Conservation (phyloP, 2,888 invertebrate genomes). For the Caenorhabditis uteleia region DNA sequence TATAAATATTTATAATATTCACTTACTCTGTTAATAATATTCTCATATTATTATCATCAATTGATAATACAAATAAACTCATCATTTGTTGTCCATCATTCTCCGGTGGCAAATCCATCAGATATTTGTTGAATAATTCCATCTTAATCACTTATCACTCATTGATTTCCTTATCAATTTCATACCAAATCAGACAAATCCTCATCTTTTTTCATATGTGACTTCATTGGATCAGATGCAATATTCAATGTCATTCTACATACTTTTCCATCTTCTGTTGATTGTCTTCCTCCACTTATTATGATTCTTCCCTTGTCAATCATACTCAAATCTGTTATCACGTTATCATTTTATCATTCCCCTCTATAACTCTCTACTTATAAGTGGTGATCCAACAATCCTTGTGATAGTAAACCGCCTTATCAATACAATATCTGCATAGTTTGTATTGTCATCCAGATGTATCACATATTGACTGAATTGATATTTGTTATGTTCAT, state of each 20-base stretch:
- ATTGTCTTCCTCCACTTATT: slow-evolving; percentile 18
- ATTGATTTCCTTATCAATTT: not conserved
- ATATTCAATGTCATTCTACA: slow-evolving; percentile 17
- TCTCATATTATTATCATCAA: too few relatives aligned
- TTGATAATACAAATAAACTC: slow-evolving; percentile 19
- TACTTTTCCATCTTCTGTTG: slow-evolving; percentile 3
- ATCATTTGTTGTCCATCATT: slow-evolving; percentile 1
- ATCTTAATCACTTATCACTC: slow-evolving; percentile 3
- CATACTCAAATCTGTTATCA: slow-evolving; percentile 12
- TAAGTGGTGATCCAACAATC: slow-evolving; percentile 14
- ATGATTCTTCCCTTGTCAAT: slow-evolving; percentile 16
- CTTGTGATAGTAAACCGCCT: slow-evolving; percentile 13
- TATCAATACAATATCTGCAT: slow-evolving; percentile 12
- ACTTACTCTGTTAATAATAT: too few relatives aligned
- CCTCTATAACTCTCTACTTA: slow-evolving; percentile 11
- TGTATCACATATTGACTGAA: slow-evolving; percentile 14
- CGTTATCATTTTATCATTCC: not conserved
- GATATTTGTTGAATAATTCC: slow-evolving; percentile 22
- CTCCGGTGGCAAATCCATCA: slow-evolving; percentile 1
- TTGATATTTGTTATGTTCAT: slow-evolving; percentile 12
- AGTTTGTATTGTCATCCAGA: slow-evolving; percentile 1
- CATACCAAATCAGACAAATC: slow-evolving; percentile 11
- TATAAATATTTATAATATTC: too few relatives aligned
- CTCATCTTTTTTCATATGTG: slow-evolving; percentile 2
- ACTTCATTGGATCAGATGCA: slow-evolving; percentile 16